A percentile compares a stretch with the other conserved stretches of the same genome.
Conservation (phyloP, 2,113 vertebrate species). For the Ciconia stormi region DNA sequence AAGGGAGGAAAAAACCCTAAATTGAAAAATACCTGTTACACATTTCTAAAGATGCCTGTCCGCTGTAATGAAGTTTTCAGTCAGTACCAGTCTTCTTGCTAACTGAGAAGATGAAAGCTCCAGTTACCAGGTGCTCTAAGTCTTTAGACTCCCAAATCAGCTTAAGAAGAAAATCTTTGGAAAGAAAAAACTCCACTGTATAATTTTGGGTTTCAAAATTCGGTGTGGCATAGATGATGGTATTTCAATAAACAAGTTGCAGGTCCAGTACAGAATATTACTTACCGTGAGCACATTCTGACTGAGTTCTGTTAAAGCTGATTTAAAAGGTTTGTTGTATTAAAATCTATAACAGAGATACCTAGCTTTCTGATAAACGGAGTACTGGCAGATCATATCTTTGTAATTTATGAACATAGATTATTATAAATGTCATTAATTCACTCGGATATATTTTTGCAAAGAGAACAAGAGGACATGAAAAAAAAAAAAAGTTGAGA, state of each 20-base stretch:
- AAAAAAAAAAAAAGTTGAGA: background rate
- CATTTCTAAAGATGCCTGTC: background rate
- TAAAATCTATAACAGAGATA: background rate
- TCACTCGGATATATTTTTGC: background rate
- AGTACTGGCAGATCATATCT: background rate
- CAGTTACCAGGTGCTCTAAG: background rate
- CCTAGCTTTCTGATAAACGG: background rate
- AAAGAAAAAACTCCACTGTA: background rate
- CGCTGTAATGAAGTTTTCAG: background rate
- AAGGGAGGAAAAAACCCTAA: background rate
- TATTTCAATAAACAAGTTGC: background rate
- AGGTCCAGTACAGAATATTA: background rate
- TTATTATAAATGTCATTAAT: background rate
- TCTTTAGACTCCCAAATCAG: background rate
- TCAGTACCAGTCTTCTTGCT: background rate
- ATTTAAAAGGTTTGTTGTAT: conserved; percentile 54
- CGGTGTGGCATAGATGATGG: background rate
- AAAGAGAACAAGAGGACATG: background rate
- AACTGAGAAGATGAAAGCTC: background rate
- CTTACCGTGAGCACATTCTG: background rate
- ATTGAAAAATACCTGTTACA: background rate
- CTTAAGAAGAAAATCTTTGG: background rate
- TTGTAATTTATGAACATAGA: background rate
- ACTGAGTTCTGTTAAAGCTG: conserved; percentile 48
- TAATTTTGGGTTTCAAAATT: background rate